These are phyloP conservation scores for Chloroceryle aenea DNA, from an alignment of 2,113 vertebrate genomes.

Conservation along the genomic window DNA sequence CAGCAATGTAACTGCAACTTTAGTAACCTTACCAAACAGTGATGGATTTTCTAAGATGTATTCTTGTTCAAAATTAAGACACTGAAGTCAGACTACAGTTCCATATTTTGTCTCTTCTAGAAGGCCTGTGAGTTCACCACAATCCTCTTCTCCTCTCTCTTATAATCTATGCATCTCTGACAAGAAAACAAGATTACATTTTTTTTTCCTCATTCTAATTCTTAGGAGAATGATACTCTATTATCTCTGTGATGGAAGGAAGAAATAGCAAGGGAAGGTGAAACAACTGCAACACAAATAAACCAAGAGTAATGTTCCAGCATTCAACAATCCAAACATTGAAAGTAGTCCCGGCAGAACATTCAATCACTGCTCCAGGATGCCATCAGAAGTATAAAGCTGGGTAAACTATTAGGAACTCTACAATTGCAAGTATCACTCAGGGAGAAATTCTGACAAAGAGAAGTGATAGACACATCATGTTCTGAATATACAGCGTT, in stretches of 20 bases:
- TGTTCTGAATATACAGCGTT: slow-evolving; percentile 49
- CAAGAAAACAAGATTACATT: background rate
- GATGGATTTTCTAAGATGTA: background rate
- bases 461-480: slow-evolving; percentile 51
- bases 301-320: slow-evolving; percentile 5
- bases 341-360: slow-evolving; percentile 2
- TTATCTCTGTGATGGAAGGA: background rate
- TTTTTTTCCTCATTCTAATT: background rate
- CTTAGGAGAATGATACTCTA: background rate
- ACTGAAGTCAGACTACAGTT: background rate
- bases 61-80: background rate
- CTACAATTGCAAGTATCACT: slow-evolving; percentile 40
- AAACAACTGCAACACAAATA: slow-evolving; percentile 39
- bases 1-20: background rate
- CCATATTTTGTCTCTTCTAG: background rate
- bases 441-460: slow-evolving; percentile 62
- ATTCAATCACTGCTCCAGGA: slow-evolving; percentile 47
- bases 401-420: slow-evolving; percentile 42
- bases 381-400: background rate
- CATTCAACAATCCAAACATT: background rate
- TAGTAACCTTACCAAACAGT: background rate
- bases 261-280: slow-evolving; percentile 13
- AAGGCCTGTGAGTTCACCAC: background rate
- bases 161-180: background rate
- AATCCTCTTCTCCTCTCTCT: background rate